Evolutionary conservation across 2,113 vertebrate species (phyloP).

Genomic region (Steatornis caripensis): DNA sequence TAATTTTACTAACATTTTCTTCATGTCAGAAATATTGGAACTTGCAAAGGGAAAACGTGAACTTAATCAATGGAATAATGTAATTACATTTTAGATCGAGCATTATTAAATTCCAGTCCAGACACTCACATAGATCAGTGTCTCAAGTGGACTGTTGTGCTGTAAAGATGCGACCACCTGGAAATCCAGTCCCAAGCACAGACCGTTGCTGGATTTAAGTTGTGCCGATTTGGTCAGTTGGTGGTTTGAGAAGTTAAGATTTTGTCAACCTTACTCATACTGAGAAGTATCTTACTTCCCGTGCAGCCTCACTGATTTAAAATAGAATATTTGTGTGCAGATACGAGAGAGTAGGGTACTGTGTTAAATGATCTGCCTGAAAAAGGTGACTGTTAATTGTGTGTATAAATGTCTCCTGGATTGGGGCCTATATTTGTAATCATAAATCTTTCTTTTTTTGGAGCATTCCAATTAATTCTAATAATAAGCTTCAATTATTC

Average conservation of each 20-base stretch:
- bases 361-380: neutral
- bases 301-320: neutral
- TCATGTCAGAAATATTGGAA: neutral
- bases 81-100: neutral
- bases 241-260: neutral
- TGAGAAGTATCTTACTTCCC: neutral
- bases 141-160: neutral
- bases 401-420: neutral
- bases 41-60: neutral
- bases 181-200: neutral
- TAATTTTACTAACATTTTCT: neutral
- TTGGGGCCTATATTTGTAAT: neutral
- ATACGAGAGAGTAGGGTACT: neutral
- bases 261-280: neutral
- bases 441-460: neutral
- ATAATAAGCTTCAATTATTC: conserved; percentile 28
- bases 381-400: neutral
- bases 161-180: neutral
- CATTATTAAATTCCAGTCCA: neutral
- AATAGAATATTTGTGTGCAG: neutral
- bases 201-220: neutral
- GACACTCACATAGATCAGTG: neutral
- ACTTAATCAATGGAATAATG: neutral
- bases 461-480: neutral
- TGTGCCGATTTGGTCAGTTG: neutral